A percentile compares a stretch with the other conserved stretches of the same genome.
Evolutionary conservation across 2,797 vertebrate species (phyloP).

Genomic region (Anguilla megastoma): DNA sequence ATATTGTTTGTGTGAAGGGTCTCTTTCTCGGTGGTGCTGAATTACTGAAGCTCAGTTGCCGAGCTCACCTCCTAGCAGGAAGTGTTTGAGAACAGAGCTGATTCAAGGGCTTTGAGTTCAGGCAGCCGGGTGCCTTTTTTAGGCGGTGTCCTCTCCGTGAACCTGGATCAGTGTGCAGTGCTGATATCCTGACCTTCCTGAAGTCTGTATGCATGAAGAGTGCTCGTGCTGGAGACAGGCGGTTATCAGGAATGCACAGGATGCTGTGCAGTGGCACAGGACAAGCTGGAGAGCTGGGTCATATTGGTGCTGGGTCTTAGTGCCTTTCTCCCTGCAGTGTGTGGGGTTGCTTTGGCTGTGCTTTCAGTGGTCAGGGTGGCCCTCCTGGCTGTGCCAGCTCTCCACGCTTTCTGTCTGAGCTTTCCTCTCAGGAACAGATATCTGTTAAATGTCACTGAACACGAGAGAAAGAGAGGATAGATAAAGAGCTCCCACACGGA

Average conservation of each 20-base stretch:
- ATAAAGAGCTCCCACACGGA: background rate
- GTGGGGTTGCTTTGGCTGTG: background rate
- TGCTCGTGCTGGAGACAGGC: background rate
- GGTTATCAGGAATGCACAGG: background rate
- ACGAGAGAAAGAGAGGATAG: conserved; percentile 26
- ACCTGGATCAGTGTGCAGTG: background rate
- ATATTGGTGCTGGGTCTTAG: no score
- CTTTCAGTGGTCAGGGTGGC: background rate
- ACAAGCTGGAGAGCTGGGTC: background rate
- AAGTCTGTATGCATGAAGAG: background rate
- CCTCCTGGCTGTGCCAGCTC: background rate
- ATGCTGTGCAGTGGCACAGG: background rate
- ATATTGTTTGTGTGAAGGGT: background rate
- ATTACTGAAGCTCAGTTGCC: background rate
- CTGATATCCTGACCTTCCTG: background rate
- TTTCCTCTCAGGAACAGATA: conserved; percentile 31
- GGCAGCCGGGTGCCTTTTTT: background rate
- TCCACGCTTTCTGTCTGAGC: background rate
- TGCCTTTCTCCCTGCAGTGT: background rate
- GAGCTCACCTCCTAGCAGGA: background rate
- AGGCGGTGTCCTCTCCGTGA: background rate
- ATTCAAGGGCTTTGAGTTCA: background rate
- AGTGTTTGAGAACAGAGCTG: background rate
- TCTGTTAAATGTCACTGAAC: conserved; percentile 48
- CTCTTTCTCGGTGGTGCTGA: background rate